These are phyloP conservation scores for Mythimna lalbum DNA, from an alignment of 2,888 invertebrate genomes.

Conservation along the genomic window DNA sequence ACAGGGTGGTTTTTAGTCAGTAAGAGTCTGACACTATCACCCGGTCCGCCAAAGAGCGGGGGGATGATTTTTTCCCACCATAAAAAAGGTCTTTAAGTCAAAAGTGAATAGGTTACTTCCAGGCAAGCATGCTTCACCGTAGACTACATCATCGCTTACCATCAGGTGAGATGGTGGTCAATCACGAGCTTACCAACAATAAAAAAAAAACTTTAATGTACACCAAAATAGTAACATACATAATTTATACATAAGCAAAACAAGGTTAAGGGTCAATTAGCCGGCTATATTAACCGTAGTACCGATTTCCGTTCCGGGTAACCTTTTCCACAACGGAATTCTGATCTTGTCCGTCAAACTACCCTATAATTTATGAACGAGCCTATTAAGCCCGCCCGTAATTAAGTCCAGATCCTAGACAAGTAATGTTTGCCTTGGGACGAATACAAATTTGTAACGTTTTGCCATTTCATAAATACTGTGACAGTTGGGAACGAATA, in stretches of 20 bases:
- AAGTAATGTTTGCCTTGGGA: slow-evolving; percentile 56
- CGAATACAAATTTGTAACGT: slow-evolving; percentile 55
- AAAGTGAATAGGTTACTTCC: no score
- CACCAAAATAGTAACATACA: no score
- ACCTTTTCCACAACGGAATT: slow-evolving; percentile 42
- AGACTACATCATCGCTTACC: no score
- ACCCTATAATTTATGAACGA: slow-evolving; percentile 54
- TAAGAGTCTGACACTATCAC: no score
- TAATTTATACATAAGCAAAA: not conserved
- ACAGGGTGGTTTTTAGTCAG: no score
- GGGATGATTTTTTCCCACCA: no score
- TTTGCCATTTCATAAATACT: slow-evolving; percentile 47
- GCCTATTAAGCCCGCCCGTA: slow-evolving; percentile 47
- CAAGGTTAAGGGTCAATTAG: not conserved
- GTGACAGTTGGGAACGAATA: slow-evolving; percentile 36
- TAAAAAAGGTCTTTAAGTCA: no score
- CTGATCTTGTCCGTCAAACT: slow-evolving; percentile 59
- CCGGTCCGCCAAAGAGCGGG: no score
- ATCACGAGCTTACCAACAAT: no score
- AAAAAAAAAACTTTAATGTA: no score
- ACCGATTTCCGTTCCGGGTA: not conserved
- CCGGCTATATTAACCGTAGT: not conserved
- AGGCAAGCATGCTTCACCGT: no score
- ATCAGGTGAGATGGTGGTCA: no score
- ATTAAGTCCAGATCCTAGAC: slow-evolving; percentile 53